Percentiles rank a stretch among this genome's conserved stretches.
Conservation (phyloP, 1,140 invertebrate genomes). For the Saccostrea cuccullata region DNA sequence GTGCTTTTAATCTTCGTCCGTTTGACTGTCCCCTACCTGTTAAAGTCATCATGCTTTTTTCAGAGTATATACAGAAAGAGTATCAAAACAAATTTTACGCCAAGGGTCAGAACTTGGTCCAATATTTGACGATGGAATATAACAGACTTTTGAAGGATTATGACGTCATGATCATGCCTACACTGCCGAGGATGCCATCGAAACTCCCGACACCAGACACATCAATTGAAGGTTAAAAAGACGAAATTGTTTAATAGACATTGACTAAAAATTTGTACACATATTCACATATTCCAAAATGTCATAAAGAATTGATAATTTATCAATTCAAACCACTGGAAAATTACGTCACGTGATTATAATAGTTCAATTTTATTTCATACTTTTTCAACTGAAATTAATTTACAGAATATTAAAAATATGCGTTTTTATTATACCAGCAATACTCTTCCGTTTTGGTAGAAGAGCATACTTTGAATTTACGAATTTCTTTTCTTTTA, state of each 20-base stretch:
- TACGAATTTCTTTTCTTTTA: constrained; percentile 44
- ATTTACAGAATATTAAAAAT: too few species aligned
- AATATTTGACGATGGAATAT: constrained; percentile 38
- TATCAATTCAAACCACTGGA: too few species aligned
- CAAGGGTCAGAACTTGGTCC: constrained; percentile 47
- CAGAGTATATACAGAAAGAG: constrained; percentile 44
- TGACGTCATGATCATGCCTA: constrained; percentile 56
- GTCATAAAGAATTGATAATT: too few species aligned
- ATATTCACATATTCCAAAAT: too few species aligned
- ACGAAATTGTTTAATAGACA: too few species aligned
- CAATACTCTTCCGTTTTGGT: too few species aligned
- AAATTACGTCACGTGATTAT: too few species aligned
- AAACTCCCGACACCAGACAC: constrained; percentile 31
- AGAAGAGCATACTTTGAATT: too few species aligned
- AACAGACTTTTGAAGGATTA: constrained; percentile 42
- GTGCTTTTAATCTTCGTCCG: constrained; percentile 20
- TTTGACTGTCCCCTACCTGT: constrained; percentile 33
- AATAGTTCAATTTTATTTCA: too few species aligned
- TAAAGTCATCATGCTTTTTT: constrained; percentile 38
- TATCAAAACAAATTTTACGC: constrained; percentile 53
- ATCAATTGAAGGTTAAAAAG: not conserved
- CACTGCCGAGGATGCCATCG: not conserved
- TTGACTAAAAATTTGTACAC: too few species aligned
- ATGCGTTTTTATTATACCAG: too few species aligned
- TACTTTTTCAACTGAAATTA: too few species aligned